These are phyloP conservation scores for Cepphus grylle DNA, from an alignment of 2,113 vertebrate genomes.

Conservation along the genomic window DNA sequence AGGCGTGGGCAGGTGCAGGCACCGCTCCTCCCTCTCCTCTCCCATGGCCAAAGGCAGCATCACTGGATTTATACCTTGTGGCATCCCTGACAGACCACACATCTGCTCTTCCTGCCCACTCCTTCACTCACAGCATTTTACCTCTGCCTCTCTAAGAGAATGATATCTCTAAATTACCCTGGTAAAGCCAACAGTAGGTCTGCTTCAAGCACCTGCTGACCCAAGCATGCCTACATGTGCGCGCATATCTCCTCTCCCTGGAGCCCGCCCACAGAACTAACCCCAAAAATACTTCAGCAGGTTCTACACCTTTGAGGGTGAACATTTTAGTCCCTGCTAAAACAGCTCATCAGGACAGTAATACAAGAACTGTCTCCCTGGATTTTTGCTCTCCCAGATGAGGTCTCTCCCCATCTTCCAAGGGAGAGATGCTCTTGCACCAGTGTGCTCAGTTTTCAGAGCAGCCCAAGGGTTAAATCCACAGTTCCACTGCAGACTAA, in stretches of 20 bases:
- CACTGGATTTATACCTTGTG: background rate
- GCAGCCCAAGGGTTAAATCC: background rate
- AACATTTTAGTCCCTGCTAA: background rate
- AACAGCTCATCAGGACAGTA: background rate
- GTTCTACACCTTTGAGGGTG: background rate
- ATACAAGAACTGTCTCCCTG: background rate
- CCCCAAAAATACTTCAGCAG: background rate
- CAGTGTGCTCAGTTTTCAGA: background rate
- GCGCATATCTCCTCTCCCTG: background rate
- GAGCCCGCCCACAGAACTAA: background rate
- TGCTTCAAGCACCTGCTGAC: background rate
- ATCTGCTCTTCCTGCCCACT: background rate
- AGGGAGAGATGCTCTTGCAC: background rate
- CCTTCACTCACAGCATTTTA: background rate
- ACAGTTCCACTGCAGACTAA: background rate
- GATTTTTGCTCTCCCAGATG: background rate
- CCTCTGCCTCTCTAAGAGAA: background rate
- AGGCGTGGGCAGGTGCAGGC: background rate
- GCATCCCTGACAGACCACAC: background rate
- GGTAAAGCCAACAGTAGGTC: background rate
- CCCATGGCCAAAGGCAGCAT: background rate
- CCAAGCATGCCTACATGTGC: background rate
- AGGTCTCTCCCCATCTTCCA: background rate
- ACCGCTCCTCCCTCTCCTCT: fast-evolving
- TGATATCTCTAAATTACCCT: background rate